Evolutionary conservation across 30 jellyfish, hydroid and myxozoan species (phyloP).

Genomic region (Aurelia coerulea): DNA sequence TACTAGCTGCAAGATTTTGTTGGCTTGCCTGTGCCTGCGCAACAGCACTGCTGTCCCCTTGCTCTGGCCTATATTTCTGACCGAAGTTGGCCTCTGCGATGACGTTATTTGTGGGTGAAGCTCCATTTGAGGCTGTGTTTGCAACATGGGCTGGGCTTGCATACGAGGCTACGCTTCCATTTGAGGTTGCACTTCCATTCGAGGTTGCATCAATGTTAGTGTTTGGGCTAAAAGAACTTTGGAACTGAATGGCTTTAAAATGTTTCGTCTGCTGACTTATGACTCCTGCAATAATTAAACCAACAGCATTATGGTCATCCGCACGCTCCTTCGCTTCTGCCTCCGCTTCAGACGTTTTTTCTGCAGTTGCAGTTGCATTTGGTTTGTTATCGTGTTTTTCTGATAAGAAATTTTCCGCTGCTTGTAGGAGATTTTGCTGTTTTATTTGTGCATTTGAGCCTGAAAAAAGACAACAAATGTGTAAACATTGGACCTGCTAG

Average conservation of each 20-base stretch:
- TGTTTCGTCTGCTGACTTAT: slow-evolving; percentile 37
- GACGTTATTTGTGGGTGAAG: not conserved
- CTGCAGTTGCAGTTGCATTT: not conserved
- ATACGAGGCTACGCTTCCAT: no score
- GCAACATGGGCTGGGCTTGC: not conserved
- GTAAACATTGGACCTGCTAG: no score
- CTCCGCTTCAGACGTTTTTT: slow-evolving; percentile 13
- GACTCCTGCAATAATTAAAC: slow-evolving; percentile 55
- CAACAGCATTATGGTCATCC: slow-evolving; percentile 31
- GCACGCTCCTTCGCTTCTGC: slow-evolving; percentile 24
- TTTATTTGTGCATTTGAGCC: not conserved
- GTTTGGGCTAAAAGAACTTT: not conserved
- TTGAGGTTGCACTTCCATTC: no score
- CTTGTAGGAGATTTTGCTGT: slow-evolving; percentile 17
- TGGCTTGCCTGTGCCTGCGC: not conserved
- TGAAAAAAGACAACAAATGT: no score
- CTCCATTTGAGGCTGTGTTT: not conserved
- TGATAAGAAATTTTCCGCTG: slow-evolving; percentile 40
- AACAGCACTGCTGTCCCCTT: slow-evolving; percentile 26
- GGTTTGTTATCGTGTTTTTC: slow-evolving; percentile 39
- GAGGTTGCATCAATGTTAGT: not conserved
- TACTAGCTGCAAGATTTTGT: not conserved
- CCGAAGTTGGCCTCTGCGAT: slow-evolving; percentile 6
- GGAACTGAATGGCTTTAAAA: slow-evolving; percentile 51
- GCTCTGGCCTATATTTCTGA: slow-evolving; percentile 30